Percentiles rank a stretch among this genome's conserved stretches.
phyloP scores from a whole-genome alignment of 2,113 vertebrate species.

The Corapipo altera region DNA sequence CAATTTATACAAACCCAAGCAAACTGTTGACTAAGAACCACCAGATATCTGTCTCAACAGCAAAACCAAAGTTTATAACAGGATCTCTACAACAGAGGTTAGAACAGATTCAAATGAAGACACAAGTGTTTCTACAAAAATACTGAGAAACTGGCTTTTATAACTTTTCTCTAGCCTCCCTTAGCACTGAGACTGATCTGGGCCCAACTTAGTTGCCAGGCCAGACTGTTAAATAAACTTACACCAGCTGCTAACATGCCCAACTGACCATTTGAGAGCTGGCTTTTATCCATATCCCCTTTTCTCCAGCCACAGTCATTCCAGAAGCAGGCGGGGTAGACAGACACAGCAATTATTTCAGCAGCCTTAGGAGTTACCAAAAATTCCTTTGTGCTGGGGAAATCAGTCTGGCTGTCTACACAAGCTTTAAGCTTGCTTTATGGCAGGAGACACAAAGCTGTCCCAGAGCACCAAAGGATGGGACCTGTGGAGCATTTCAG shows the following conservation, averaged over 20 bases:
- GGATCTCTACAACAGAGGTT: neutral
- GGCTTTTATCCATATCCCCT: conserved; percentile 60
- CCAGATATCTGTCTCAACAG: conserved; percentile 1
- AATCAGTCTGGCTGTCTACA: conserved; percentile 58
- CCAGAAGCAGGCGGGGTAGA: conserved; percentile 55
- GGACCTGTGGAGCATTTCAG: conserved; percentile 54
- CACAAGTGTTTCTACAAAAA: neutral
- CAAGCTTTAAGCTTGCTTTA: conserved; percentile 57
- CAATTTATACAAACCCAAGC: conserved; percentile 9
- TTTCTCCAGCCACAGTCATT: conserved; percentile 59
- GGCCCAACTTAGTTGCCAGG: neutral
- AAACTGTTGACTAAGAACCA: conserved; percentile 7
- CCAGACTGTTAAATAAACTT: conserved; percentile 44
- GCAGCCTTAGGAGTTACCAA: conserved; percentile 62
- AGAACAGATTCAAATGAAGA: conserved; percentile 23
- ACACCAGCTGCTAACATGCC: conserved; percentile 53
- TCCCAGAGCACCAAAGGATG: conserved; percentile 51
- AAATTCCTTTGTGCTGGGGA: conserved; percentile 57
- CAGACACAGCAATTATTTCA: conserved; percentile 58
- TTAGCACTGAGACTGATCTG: neutral
- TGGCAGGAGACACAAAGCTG: conserved; percentile 60
- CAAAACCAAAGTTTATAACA: conserved; percentile 1
- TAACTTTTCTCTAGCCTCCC: neutral
- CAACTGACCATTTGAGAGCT: conserved; percentile 58
- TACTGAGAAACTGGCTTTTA: neutral